phyloP scores from a whole-genome alignment of 2,797 vertebrate species.

The Microchirus variegatus region DNA sequence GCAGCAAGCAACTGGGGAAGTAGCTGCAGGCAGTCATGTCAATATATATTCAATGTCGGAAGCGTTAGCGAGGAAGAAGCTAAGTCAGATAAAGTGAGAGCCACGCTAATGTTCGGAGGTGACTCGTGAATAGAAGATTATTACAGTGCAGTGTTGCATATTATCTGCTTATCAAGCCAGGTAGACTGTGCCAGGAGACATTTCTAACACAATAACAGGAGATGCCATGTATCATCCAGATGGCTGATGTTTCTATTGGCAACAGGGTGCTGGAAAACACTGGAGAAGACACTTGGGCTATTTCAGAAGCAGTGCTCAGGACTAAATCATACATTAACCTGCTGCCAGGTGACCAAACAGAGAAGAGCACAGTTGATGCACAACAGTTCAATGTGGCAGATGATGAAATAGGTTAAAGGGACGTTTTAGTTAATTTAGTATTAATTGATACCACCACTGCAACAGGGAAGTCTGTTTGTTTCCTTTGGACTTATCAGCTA shows the following conservation, averaged over 20 bases:
- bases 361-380: background rate
- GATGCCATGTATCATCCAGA: conserved; percentile 10
- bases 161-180: conserved; percentile 11
- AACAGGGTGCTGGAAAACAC: background rate
- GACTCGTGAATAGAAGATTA: conserved; percentile 7
- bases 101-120: conserved; percentile 12
- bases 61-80: conserved; percentile 5
- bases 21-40: conserved; percentile 11
- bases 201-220: conserved; percentile 2
- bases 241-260: conserved; percentile 15
- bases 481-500: no score
- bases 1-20: conserved; percentile 12
- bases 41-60: conserved; percentile 28
- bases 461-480: no score
- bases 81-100: conserved; percentile 13
- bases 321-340: conserved; percentile 1
- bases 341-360: background rate
- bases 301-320: background rate
- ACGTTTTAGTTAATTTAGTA: no score
- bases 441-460: no score
- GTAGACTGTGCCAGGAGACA: conserved; percentile 1
- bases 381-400: background rate
- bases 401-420: conserved; percentile 1
- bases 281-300: no score
- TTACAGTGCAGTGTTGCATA: conserved; percentile 19